These are phyloP conservation scores for Perodicticus potto DNA, from an alignment of 2,797 vertebrate species.

Conservation along the genomic window DNA sequence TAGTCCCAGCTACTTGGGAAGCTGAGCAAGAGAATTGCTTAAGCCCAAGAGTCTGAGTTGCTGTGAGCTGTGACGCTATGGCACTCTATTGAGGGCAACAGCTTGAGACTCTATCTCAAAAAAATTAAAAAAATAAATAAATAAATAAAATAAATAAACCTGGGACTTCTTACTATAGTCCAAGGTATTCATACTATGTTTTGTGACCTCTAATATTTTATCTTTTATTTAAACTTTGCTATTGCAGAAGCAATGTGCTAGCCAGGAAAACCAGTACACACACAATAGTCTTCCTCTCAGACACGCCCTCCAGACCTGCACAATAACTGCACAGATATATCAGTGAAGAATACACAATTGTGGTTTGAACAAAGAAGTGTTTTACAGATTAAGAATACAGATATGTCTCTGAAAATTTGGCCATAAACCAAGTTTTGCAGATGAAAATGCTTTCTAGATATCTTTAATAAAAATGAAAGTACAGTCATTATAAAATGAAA, in stretches of 20 bases:
- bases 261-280: background rate
- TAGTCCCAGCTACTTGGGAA: too few species aligned
- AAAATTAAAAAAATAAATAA: too few species aligned
- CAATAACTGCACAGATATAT: accelerated
- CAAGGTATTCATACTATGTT: background rate
- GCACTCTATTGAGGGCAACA: too few species aligned
- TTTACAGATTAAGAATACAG: background rate
- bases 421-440: background rate
- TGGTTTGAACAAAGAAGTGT: background rate
- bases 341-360: background rate
- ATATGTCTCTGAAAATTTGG: background rate
- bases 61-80: too few species aligned
- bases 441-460: conserved; percentile 7
- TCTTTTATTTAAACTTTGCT: background rate
- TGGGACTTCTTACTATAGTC: background rate
- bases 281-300: background rate
- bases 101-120: too few species aligned
- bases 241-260: background rate
- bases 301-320: background rate
- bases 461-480: conserved; percentile 13
- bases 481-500: background rate
- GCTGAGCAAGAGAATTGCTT: too few species aligned
- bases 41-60: too few species aligned
- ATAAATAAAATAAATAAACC: background rate
- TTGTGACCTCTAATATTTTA: background rate